Evolutionary conservation across 2,888 invertebrate genomes (phyloP).

Genomic region (Adineta ricciae): DNA sequence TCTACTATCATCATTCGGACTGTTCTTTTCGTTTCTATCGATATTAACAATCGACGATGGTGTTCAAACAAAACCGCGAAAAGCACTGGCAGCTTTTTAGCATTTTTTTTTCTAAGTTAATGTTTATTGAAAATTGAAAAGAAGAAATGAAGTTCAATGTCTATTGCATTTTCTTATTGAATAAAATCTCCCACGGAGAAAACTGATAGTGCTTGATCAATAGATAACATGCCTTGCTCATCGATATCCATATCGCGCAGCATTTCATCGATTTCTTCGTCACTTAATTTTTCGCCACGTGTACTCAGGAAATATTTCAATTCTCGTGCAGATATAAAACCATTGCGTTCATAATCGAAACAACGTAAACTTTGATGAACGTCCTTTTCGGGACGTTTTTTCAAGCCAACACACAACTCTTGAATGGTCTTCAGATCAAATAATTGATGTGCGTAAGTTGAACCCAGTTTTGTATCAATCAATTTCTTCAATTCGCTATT

Average conservation of each 20-base stretch:
- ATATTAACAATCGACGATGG: constrained; percentile 33
- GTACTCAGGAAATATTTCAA: constrained; percentile 20
- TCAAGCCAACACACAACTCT: background rate
- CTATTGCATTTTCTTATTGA: background rate
- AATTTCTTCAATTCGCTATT: background rate
- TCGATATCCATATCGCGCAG: constrained; percentile 15
- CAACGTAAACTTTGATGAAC: background rate
- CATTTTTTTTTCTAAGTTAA: background rate
- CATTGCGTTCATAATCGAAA: constrained; percentile 20
- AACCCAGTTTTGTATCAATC: constrained; percentile 9
- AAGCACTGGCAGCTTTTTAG: constrained; percentile 27
- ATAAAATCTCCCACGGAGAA: background rate
- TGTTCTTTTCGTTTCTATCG: constrained; percentile 74
- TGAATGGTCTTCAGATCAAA: background rate
- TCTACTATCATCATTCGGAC: constrained; percentile 64
- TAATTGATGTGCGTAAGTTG: constrained; percentile 3
- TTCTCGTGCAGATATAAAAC: constrained; percentile 19
- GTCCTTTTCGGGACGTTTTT: constrained; percentile 19
- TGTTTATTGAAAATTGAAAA: background rate
- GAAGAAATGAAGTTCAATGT: background rate
- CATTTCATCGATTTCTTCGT: constrained; percentile 20
- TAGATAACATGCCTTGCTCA: constrained; percentile 3
- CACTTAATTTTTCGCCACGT: background rate
- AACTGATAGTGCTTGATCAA: constrained; percentile 4
- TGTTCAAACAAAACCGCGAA: constrained; percentile 9